Base-by-base conservation (phyloP, 2,797 vertebrate genomes). In the Rachycentron canadum region DNA sequence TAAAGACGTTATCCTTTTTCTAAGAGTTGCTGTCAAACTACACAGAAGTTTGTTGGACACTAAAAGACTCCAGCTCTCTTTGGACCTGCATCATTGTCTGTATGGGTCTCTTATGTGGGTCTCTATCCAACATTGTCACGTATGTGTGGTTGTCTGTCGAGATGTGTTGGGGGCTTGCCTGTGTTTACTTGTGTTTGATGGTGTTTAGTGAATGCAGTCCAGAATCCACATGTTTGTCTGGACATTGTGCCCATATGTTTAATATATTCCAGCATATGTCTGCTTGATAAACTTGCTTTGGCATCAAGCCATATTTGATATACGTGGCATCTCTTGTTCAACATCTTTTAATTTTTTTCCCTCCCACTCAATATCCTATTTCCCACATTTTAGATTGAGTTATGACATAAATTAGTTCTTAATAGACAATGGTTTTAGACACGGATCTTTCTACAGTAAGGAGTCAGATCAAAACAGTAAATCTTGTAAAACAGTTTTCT, bases 1-100 rank as follows among this genome's bases (percentile, higher is more conserved):
- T 63, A 69, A 65, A 86, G 87, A 90, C 83, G 65, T 90, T 85
- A 83, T 90, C 90, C 85, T 49, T 85, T 80, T 88, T 86, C 88
- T 86, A 84, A 89, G 86, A 91, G 89, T 91, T 89, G 81, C 85
- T 86, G 87, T 92, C 79, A 76, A 86, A 90, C 86, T 83, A 77
- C 60, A 89, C 80, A 83, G 75, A 92, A 91, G 83, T 93, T 91
- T 88, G 76, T 85, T 92, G 89, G 88, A 91, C 75, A 82, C 76
- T 67, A 58, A 79, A 88, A 71, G 62, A 82, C 65, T 73, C 41
- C 9, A 40, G 59, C 70, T 83, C 50, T 83, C 60, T 83, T 81
- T 89, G 79, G 83, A 78, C 83, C 78, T 58, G 69, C 78, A 73
- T 69, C 89, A 65, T 73, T 65, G 45, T 78, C 77, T 84, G 85